Conservation (phyloP, 2,113 vertebrate genomes). For the Macaca nemestrina region DNA sequence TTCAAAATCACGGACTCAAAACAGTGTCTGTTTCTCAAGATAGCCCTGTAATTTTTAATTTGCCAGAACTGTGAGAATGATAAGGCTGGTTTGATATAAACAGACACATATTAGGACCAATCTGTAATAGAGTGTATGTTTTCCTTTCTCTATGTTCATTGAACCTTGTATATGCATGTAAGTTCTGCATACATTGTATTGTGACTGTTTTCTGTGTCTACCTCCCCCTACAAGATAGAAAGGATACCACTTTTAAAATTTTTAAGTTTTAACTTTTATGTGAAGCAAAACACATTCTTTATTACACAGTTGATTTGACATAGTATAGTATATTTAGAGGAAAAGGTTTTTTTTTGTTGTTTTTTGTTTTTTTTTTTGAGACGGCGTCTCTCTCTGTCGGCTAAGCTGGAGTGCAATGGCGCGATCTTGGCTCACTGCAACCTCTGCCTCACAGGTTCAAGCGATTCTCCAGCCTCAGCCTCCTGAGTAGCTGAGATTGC, state of each 20-base stretch:
- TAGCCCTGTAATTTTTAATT: not conserved
- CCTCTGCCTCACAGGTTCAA: too few relatives aligned
- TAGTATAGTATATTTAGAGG: not conserved
- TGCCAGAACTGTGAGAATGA: not conserved
- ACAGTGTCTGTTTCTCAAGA: not conserved
- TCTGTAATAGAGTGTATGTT: not conserved
- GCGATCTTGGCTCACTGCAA: too few relatives aligned
- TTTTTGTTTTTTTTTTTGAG: too few relatives aligned
- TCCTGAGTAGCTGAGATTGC: too few relatives aligned
- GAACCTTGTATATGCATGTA: not conserved
- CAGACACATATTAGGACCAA: not conserved
- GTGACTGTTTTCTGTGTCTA: not conserved
- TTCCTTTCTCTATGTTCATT: not conserved
- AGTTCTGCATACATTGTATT: not conserved
- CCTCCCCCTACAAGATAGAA: not conserved
- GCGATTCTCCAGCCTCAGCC: too few relatives aligned
- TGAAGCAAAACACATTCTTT: not conserved
- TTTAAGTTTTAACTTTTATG: not conserved
- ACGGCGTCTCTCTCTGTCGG: too few relatives aligned
- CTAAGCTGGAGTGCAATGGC: too few relatives aligned
- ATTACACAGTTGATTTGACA: constrained; percentile 9
- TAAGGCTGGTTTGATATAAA: not conserved
- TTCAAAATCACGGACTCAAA: not conserved
- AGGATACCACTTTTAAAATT: not conserved
- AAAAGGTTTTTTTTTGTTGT: too few relatives aligned